Base-by-base conservation (phyloP, 2,113 vertebrate genomes). In the Piliocolobus tephrosceles region DNA sequence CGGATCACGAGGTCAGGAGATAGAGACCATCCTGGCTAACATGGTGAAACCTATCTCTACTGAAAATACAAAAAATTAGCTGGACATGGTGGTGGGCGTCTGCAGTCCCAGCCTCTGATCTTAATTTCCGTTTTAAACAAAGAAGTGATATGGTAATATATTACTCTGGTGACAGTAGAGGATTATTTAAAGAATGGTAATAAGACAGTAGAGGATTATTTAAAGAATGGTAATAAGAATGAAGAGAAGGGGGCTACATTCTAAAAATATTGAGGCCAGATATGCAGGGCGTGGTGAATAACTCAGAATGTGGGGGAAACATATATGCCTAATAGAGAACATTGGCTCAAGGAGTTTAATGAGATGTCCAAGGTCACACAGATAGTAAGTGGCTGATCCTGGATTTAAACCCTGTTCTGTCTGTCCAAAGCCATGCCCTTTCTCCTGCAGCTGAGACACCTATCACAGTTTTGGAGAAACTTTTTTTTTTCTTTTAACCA, bases 121-220 rank as follows among this genome's bases (percentile, higher is more conserved):
- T 94, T 27, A 80, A 66, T 52, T 92, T 76, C 58, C 13, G 38
- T 96, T 89, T 94, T 79, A 91, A 72, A 22, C 32, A 68, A 38
- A 61, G 57, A 45, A 94, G 13, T 43, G 17, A 73, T 57, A 40
- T 40, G 84, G 16, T 38, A 32, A 66, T 85, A 66, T 85, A n/a
- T 27, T 92, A 79, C 17, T 70, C 12, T n/a, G 88, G 40, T 90
- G 43, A 70, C 30, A 64, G 14, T 40, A 38, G 45, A 92, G 32
- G 58, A 68, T 88, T 55, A 68, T 64, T 64, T 64, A 52, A 91
- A 61, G 25, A 88, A 70, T 81, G 16, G 22, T 88, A 52, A 40
- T 76, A 50, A 61, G 27, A 87, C 30, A 64, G 14, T 40, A 38
- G 45, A 92, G 32, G 58, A 68, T 88, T 55, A 68, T 64, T 64